Evolutionary conservation across 2,113 vertebrate genomes (phyloP), one percentile per base, ranked within the genome.

Genomic region (Vulpes ferrilata): DNA sequence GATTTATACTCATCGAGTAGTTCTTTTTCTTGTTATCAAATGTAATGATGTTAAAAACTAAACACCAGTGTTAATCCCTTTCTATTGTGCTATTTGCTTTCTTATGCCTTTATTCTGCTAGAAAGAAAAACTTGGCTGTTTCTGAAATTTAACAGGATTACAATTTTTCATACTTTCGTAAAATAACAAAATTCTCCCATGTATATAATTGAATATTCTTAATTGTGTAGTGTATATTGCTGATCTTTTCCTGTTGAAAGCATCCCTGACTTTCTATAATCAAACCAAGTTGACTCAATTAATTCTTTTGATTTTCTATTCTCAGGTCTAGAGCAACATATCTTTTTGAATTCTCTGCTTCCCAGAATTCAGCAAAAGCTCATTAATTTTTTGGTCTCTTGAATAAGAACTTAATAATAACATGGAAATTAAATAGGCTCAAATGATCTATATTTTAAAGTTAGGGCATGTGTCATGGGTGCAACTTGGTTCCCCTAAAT

Each of bases 341-440:
- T 84, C 65, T 92, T 90, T 95, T 55, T 97, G n/a, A 96, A 96
- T 97, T 96, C 69, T 97, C 92, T 95, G 35, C 84, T 95, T 93
- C 95, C 97, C 95, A 96, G 87, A 96, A 88, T 94, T 96, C 64
- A 95, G 87, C 19, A 84, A 96, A 97, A 96, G 7, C 96, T 98
- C 95, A 98, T 96, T 97, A 96, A 96, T 69, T 95, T 96, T 94
- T 97, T 88, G 89, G 96, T 97, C 95, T 98, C 96, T 94, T 95
- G 71, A 97, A 98, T 92, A 96, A 94, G 96, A 85, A 93, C 93
- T 96, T 96, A 97, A 97, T 97, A 96, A 97, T 92, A 92, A 88
- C 80, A 93, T 95, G 83, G 79, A 96, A 98, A 97, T 97, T 92
- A 97, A 96, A 81, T 96, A 97, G 74, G 86, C 51, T 96, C 67